Conservation (phyloP, 2,888 invertebrate species). For the Watsonalla binaria region DNA sequence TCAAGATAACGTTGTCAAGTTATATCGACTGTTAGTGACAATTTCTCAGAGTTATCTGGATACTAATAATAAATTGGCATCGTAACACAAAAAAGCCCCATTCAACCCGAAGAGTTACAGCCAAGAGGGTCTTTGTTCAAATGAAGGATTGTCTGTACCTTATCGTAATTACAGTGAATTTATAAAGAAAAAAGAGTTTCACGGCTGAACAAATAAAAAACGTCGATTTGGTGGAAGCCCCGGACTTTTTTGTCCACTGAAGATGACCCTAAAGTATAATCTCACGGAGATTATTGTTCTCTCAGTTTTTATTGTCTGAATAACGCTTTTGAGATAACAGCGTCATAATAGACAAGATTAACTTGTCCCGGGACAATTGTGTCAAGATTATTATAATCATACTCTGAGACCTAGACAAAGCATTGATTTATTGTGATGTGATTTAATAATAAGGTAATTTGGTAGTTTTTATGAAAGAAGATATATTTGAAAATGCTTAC, state of each 20-base stretch:
- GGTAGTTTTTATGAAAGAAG: no score
- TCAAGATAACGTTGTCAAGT: no score
- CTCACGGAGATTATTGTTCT: background rate
- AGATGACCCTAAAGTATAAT: background rate
- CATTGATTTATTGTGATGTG: no score
- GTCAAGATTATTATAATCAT: no score
- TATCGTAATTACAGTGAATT: background rate
- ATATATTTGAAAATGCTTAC: no score
- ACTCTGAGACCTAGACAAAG: no score
- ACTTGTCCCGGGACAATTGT: no score
- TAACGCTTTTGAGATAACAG: background rate
- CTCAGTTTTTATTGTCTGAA: background rate
- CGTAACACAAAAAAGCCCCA: background rate
- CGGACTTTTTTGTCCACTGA: background rate
- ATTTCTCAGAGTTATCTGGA: background rate
- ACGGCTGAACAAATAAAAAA: background rate
- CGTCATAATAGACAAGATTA: no score
- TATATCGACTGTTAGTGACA: background rate
- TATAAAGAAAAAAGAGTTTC: background rate
- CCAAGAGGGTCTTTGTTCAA: conserved; percentile 1
- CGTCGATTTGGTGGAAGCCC: background rate
- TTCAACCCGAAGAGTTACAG: background rate
- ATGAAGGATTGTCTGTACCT: conserved; percentile 1
- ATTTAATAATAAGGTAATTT: no score
- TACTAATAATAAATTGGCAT: background rate